Evolutionary conservation across 1,140 invertebrate genomes (phyloP), one percentile per base, ranked within the genome.

Genomic region (Platyscapa corneri): DNA sequence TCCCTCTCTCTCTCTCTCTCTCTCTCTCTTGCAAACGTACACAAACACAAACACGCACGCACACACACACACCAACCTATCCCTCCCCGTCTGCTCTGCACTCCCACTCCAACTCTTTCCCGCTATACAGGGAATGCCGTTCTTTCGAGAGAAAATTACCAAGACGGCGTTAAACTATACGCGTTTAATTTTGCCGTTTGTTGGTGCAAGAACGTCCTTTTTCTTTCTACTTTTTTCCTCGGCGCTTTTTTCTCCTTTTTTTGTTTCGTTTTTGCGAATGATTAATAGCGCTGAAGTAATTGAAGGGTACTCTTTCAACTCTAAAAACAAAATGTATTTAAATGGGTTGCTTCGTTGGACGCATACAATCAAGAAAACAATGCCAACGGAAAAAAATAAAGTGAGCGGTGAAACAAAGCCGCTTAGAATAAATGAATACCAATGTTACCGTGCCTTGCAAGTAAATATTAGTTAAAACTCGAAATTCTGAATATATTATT

Each of bases 171-270:
- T 85, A 79, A 85, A 80, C 83, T 67, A 80, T 80, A 80, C 76
- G 64, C 77, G 76, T 80, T 85, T 85, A 85, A 85, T 85, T 85
- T 85, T 74, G 76, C 83, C 83, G 83, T 84, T 84, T 84, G 83
- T 84, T 84, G 70, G 70, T 60, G 75, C 76, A 82, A 72, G 70
- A 70, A 20, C 67, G 49, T 60, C 76, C 53, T 60, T 65, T 80
- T 80, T 65, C 37, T 80, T 60, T 64, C 76, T 78, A 64, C 53
- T 64, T 64, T 78, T 64, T 39, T 32, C 56, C 2, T 30, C 67
- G 3, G 23, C 60, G 34, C 20, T 39, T 49, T 49, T n/a, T n/a
- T 74, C 5, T 8, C 42, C 27, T 39, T 72, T 60, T 77, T 77
- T 49, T 49, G 60, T 79, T 70, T 70, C 75, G 39, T 65, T 78